A percentile compares a stretch with the other conserved stretches of the same genome.
These are phyloP conservation scores for Cenopis cana DNA, from an alignment of 2,888 invertebrate species.

Conservation along the genomic window DNA sequence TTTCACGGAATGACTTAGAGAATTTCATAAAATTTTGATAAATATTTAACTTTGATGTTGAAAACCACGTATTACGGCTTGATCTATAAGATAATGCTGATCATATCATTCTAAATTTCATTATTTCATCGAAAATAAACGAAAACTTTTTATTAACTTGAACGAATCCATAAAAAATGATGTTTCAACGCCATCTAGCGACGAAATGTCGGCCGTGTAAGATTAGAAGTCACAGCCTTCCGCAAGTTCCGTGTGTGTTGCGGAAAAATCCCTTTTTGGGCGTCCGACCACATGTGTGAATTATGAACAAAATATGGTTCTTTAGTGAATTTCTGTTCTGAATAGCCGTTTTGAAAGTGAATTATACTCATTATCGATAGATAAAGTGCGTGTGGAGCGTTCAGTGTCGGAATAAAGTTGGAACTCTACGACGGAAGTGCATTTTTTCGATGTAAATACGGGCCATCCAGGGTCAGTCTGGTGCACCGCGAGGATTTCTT, in stretches of 20 bases:
- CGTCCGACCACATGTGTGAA: constrained; percentile 88
- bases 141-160: constrained; percentile 50
- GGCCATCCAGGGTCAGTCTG: constrained; percentile 80
- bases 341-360: constrained; percentile 68
- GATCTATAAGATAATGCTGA: not conserved
- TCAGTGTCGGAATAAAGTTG: constrained; percentile 72
- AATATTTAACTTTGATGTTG: not conserved
- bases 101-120: not conserved
- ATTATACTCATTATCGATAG: constrained; percentile 65
- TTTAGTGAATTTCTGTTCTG: constrained; percentile 73
- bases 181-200: constrained; percentile 75
- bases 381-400: constrained; percentile 69
- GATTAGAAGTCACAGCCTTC: constrained; percentile 84
- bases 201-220: constrained; percentile 72
- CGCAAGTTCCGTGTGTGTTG: constrained; percentile 84
- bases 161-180: constrained; percentile 61
- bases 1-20: not conserved
- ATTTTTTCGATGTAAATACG: constrained; percentile 84
- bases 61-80: not conserved
- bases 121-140: not conserved
- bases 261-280: constrained; percentile 88
- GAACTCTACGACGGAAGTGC: constrained; percentile 79
- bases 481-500: constrained; percentile 75
- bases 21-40: not conserved
- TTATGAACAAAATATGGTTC: constrained; percentile 83